Base-by-base conservation (phyloP, 2,888 invertebrate genomes). In the Xanthia togata region DNA sequence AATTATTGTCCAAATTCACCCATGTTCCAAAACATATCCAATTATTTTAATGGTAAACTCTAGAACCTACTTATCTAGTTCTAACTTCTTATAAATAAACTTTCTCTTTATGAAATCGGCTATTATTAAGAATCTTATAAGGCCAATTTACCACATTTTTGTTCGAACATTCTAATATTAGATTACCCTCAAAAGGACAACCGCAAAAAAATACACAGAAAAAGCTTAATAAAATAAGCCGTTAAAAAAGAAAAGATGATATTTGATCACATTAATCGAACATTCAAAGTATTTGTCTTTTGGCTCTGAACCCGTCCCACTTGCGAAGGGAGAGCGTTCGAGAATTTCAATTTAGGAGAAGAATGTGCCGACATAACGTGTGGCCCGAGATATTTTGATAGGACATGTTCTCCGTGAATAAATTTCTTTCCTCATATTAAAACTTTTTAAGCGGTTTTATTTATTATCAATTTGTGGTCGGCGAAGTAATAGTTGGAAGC, bases 311-410 rank as follows among this genome's bases (percentile, higher is more conserved):
- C 95, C 94, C 94, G 91, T 94, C 95, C 94, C 93, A 92, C 91
- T 91, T 89, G 90, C 92, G 93, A 93, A 93, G 94, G 95, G 94
- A 94, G 94, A 94, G 94, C 95, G 95, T 94, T 95, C 94, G 95
- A 96, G 97, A 96, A 97, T 97, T 97, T 96, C 97, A 97, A 97
- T 97, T 97, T 97, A 96, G 94, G 96, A 96, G 96, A 97, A 96
- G 97, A 97, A 97, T 97, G 96, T 94, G 97, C 95, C 96, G 95
- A 96, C 96, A 96, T 96, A 96, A 96, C 96, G 96, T 96, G 96
- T 96, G 95, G 95, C 95, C 95, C 96, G 95, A 96, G 96, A 96
- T 96, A 96, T 96, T 96, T 96, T 96, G 96, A 96, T 96, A 96
- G 96, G 96, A 96, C 96, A 96, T 96, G 96, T 95, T 95, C 95